A percentile compares a stretch with the other conserved stretches of the same genome.
Evolutionary conservation across 2,888 invertebrate genomes (phyloP).

Genomic region (Dasypogon diadema): DNA sequence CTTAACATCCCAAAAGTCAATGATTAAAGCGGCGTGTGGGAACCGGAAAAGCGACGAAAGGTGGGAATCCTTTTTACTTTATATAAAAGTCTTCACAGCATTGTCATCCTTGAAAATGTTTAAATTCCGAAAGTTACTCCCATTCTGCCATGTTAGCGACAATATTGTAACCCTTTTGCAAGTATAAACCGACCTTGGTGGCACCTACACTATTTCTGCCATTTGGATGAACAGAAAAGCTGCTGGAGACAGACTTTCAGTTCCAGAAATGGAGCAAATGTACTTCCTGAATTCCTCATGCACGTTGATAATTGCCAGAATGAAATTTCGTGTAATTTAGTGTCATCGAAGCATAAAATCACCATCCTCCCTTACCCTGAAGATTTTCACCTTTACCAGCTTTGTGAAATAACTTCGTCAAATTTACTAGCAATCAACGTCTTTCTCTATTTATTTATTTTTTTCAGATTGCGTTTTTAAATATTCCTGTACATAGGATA

Average conservation of each 20-base stretch:
- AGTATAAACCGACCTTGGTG: conserved; percentile 42
- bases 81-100: conserved; percentile 42
- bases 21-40: conserved; percentile 37
- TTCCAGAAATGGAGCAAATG: conserved; percentile 43
- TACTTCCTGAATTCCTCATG: conserved; percentile 55
- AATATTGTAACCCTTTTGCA: conserved; percentile 2
- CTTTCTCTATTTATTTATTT: no score
- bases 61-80: conserved; percentile 49
- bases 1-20: conserved; percentile 39
- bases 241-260: conserved; percentile 33
- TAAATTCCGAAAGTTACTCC: conserved; percentile 45
- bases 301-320: conserved; percentile 56
- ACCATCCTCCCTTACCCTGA: conserved; percentile 31
- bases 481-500: no score
- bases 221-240: background rate
- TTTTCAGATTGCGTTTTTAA: background rate
- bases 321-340: conserved; percentile 56
- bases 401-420: no score
- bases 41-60: conserved; percentile 47
- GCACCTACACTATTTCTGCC: conserved; percentile 21
- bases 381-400: background rate
- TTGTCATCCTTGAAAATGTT: conserved; percentile 49
- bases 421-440: no score
- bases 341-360: conserved; percentile 56
- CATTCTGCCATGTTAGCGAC: background rate